Percentiles rank a stretch among this genome's conserved stretches.
Conservation (phyloP, 2,888 invertebrate species). For the Pelosia muscerda region DNA sequence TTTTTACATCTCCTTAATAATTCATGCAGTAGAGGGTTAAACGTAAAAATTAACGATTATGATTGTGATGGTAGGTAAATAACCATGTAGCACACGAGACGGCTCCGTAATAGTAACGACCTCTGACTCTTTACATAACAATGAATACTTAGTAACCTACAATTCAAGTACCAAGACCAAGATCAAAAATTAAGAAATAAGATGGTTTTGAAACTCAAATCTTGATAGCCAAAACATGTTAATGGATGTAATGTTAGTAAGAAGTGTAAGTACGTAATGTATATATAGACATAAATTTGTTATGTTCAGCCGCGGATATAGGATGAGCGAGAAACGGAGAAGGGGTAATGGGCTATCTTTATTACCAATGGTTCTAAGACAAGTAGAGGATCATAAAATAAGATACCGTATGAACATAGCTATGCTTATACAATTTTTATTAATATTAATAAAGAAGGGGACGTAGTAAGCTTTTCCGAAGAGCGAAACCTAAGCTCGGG, state of each 20-base stretch:
- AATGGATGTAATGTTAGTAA: not conserved
- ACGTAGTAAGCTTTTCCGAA: too few species aligned
- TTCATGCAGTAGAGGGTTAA: too few species aligned
- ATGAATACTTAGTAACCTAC: conserved; percentile 16
- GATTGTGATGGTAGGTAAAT: conserved; percentile 10
- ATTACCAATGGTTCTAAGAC: too few species aligned
- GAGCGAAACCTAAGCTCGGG: too few species aligned
- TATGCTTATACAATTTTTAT: too few species aligned
- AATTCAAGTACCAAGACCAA: not conserved
- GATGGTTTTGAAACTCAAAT: not conserved
- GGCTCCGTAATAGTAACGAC: conserved; percentile 12
- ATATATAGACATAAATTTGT: not conserved
- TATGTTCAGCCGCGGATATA: not conserved
- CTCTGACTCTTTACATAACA: conserved; percentile 39
- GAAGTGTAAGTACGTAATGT: not conserved
- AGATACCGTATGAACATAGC: too few species aligned
- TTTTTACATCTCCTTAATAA: too few species aligned
- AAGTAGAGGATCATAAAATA: too few species aligned
- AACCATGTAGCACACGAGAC: conserved; percentile 21
- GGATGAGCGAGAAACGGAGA: not conserved
- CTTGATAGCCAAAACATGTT: not conserved
- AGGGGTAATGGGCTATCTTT: not conserved
- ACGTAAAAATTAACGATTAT: conserved; percentile 27
- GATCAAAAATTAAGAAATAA: conserved; percentile 13
- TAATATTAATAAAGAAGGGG: too few species aligned